Conservation (phyloP, 2,797 vertebrate species). For the Enteromius treurensis region DNA sequence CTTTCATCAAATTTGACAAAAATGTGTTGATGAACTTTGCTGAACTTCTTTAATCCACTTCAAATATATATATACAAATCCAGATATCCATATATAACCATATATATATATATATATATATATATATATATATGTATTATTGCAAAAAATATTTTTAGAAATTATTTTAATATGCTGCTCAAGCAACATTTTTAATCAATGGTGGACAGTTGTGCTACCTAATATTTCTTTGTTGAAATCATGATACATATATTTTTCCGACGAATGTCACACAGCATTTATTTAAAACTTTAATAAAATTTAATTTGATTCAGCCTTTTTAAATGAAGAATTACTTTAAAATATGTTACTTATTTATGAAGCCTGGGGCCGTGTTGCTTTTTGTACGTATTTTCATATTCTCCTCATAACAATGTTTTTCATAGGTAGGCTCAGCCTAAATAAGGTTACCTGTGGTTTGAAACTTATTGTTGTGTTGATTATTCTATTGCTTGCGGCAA, state of each 20-base stretch:
- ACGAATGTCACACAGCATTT: background rate
- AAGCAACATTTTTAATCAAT: background rate
- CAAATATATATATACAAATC: too few species aligned
- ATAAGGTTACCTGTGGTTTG: background rate
- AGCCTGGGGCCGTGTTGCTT: background rate
- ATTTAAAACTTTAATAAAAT: background rate
- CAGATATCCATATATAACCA: too few species aligned
- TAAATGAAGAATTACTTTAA: background rate
- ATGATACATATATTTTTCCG: background rate
- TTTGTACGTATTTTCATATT: background rate
- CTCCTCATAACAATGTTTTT: background rate
- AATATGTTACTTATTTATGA: background rate
- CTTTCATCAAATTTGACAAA: too few species aligned
- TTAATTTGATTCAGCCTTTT: background rate
- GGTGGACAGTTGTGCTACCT: background rate
- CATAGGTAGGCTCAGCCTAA: background rate
- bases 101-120: too few species aligned
- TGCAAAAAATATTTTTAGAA: background rate
- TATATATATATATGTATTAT: background rate
- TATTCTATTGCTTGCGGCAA: slow-evolving; percentile 2
- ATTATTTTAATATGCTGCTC: background rate
- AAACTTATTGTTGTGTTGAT: slow-evolving; percentile 4
- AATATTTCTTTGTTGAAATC: background rate
- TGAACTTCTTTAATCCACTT: too few species aligned
- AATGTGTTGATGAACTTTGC: too few species aligned